Base-by-base conservation (phyloP, 1,140 invertebrate species). In the Cyphomyrmex costatus region DNA sequence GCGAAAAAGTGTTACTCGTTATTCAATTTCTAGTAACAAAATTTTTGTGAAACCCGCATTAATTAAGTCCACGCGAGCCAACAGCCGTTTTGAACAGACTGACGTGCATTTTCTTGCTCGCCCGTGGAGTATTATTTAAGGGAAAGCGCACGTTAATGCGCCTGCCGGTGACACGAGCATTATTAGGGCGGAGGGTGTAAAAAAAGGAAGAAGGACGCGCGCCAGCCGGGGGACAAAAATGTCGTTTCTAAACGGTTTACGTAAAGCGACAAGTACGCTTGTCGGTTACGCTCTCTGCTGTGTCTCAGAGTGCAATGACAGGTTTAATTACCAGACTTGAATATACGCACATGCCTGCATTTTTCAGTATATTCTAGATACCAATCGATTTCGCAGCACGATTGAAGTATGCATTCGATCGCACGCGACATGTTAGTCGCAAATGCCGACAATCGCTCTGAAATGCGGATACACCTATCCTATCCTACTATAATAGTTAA, bases 241-340 rank as follows among this genome's bases (percentile, higher is more conserved):
- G 79, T 83, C 71, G 73, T 80, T 89, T 89, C 73, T 58, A 73
- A 80, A 89, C 36, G 83, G 68, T 76, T 73, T 86, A 80, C 74
- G 56, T 79, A 78, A 85, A 83, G 79, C 79, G 82, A 86, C 82
- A 76, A 56, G 46, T 61, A 86, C 65, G 49, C 49, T 58, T 36
- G 71, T 88, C 82, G 49, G 58, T 88, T 46, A n/a, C 27, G 21
- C 60, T 56, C 68, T 82, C 68, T 46, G 46, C 36, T 61, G 12
- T 12, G 33, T 73, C 78, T 74, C 85, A n/a, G n/a, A n/a, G 77
- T 42, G 33, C 85, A 79, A 90, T 90, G 89, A 89, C 89, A 90
- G 89, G 46, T 90, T 89, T 87, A 90, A 90, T 90, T 90, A 90
- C 53, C 71, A 30, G 73, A 51, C n/a, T 46, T 60, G 33, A 24